Evolutionary conservation across 2,797 vertebrate genomes (phyloP).

Genomic region (Sarcophilus harrisii): DNA sequence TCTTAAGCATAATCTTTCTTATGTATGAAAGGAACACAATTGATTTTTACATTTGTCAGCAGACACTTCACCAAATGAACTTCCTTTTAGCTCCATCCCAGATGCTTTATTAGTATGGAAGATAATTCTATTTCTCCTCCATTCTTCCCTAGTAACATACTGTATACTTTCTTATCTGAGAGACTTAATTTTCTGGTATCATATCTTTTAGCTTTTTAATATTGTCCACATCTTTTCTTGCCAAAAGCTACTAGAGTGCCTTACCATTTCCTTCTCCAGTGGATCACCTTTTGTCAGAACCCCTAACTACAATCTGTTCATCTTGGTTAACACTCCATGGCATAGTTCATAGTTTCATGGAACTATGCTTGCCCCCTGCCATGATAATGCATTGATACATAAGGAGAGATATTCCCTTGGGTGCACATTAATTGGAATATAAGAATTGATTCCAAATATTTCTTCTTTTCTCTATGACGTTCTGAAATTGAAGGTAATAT

Average conservation of each 20-base stretch:
- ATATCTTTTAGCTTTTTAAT: not conserved
- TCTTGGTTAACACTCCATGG: not conserved
- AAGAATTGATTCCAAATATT: not conserved
- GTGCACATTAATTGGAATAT: not conserved
- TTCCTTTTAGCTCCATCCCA: not conserved
- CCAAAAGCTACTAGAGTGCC: not conserved
- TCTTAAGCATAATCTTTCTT: not conserved
- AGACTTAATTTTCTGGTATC: not conserved
- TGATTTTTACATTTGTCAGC: not conserved
- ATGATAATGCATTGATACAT: not conserved
- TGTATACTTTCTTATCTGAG: not conserved
- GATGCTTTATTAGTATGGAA: not conserved
- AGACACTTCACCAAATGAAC: not conserved
- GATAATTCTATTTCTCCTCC: not conserved
- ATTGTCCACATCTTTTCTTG: not conserved
- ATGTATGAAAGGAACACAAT: not conserved
- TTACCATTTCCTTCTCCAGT: too few species aligned
- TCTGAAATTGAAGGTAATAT: not conserved
- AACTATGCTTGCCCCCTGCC: too few species aligned
- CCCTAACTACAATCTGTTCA: not conserved
- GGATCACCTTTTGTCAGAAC: not conserved
- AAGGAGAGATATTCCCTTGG: not conserved
- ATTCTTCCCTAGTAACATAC: not conserved
- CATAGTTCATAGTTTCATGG: not conserved
- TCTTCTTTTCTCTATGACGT: not conserved